Conservation (phyloP, 92 coral and sea anemone genomes). For the Anthopleura xanthogrammica region DNA sequence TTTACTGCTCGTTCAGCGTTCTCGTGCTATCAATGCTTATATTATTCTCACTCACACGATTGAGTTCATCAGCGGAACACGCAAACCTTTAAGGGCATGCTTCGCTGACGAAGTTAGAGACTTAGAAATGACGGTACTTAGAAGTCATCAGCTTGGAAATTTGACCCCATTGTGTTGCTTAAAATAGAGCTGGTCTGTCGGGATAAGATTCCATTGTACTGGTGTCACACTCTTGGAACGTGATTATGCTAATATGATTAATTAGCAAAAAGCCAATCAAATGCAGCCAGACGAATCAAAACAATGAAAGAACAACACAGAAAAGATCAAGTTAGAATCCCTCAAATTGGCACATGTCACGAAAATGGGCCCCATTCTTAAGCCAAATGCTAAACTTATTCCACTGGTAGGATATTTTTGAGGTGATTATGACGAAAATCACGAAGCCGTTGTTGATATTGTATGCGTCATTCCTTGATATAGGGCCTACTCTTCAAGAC, state of each 20-base stretch:
- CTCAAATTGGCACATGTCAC: conserved; percentile 4
- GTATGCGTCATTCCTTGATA: not conserved
- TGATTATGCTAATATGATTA: conserved; percentile 38
- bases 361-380: not conserved
- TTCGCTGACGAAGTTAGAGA: conserved; percentile 25
- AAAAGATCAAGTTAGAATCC: conserved; percentile 1
- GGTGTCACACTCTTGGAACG: conserved; percentile 56
- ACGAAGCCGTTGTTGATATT: not conserved
- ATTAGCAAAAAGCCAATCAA: conserved; percentile 48
- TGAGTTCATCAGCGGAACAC: conserved; percentile 5
- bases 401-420: not conserved
- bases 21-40: not conserved
- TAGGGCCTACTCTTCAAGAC: not conserved
- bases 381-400: not conserved
- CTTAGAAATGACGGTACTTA: conserved; percentile 10
- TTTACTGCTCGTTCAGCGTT: not conserved
- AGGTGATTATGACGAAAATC: not conserved
- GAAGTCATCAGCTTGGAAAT: conserved; percentile 47
- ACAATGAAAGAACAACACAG: conserved; percentile 6
- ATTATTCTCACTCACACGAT: not conserved
- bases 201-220: conserved; percentile 28
- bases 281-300: conserved; percentile 36
- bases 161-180: conserved; percentile 44
- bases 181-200: conserved; percentile 55
- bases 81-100: conserved; percentile 1